A percentile compares a stretch with the other conserved stretches of the same genome.
Evolutionary conservation across 2,888 invertebrate genomes (phyloP).

Genomic region (Ditylenchus weischeri): DNA sequence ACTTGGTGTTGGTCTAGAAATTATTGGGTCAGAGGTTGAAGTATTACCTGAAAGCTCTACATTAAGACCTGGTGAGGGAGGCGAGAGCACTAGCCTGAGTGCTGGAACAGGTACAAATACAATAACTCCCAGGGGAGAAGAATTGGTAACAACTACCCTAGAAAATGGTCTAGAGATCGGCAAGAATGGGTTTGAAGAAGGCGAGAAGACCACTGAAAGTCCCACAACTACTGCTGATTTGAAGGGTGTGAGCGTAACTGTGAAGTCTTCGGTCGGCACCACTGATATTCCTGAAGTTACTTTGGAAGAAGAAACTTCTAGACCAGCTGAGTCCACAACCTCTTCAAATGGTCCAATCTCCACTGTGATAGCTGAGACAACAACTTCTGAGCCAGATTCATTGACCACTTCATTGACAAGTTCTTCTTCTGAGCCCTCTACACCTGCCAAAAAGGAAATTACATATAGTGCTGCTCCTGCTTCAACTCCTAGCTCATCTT

Average conservation of each 20-base stretch:
- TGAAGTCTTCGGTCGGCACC: background rate
- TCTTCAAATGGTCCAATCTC: background rate
- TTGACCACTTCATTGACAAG: background rate
- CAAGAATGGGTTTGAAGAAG: constrained; percentile 5
- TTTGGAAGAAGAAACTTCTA: background rate
- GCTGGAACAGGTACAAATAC: background rate
- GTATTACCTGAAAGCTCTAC: constrained; percentile 61
- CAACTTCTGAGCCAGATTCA: background rate
- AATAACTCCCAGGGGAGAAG: background rate
- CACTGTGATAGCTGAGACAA: background rate
- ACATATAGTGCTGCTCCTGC: background rate
- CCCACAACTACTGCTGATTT: constrained; percentile 1
- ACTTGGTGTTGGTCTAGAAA: constrained; percentile 14
- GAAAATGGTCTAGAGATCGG: background rate
- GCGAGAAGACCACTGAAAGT: constrained; percentile 15
- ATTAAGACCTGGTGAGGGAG: background rate
- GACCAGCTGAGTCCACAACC: background rate
- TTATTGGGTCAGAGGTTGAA: constrained; percentile 65
- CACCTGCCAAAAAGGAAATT: background rate
- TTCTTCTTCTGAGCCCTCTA: background rate
- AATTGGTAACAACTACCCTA: background rate
- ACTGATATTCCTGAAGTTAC: background rate
- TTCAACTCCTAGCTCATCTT: background rate
- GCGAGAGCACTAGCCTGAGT: background rate
- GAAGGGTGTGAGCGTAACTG: background rate